Base-by-base conservation (phyloP, 2,113 vertebrate species). In the Dunckerocampus dactyliophorus region DNA sequence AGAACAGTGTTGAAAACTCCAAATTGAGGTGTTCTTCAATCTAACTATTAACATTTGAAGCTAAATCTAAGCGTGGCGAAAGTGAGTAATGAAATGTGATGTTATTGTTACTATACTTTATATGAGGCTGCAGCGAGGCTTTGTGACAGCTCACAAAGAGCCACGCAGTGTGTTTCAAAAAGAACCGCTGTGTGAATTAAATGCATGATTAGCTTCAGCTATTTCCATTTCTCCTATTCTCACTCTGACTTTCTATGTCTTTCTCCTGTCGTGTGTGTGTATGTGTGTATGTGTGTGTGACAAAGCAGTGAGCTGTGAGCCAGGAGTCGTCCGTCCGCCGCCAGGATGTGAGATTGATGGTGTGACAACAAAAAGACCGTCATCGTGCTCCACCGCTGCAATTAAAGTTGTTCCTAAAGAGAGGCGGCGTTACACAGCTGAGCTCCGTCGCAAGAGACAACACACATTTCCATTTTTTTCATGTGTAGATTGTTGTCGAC, bases 331-430 rank as follows among this genome's bases (percentile, higher is more conserved):
- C 64, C 68, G 67, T 58, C 67, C 53, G 63, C 69, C 55, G 62
- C 64, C 77, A 80, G 62, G 63, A 84, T 81, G 72, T 79, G 75
- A 87, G 59, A 72, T 73, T 17, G 49, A 71, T 60, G 39, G 66
- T 62, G 58, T 76, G 72, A 82, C 67, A 75, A 62, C 50, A 69
- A 73, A 79, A 43, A 20, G 64, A 49, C 62, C 11, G 4, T 69
- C 63, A 53, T 53, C n/a, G 1, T 66, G 69, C 43, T 52, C 52
- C 20, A 42, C 71, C 34, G 10, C 60, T 47, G 45, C 59, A 67
- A 60, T 63, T 56, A 69, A 48, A 74, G 45, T 53, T 31, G 34
- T 45, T n/a, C 22, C 24, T 24, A 56, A 57, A 47, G 64, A 53
- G 16, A 45, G 1, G 16, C 16, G 11, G 19, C 46, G 19, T 47